These are phyloP conservation scores for human DNA, from an alignment of 2,113 vertebrate genomes.

Conservation along the genomic window DNA sequence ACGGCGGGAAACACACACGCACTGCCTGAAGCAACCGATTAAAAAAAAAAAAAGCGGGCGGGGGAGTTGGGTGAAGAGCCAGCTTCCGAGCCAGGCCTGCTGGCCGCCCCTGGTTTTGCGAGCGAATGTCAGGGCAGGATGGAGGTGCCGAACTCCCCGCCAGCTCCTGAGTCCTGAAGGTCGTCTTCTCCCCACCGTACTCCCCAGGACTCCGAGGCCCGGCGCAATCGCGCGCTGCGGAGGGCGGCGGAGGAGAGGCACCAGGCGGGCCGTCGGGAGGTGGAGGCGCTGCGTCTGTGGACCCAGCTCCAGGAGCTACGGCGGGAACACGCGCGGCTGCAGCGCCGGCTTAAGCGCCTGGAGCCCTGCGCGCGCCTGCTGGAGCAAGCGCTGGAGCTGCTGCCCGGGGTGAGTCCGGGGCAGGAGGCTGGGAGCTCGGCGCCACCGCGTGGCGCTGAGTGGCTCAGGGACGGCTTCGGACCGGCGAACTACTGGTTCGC, in stretches of 20 bases:
- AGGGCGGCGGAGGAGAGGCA: constrained; percentile 73
- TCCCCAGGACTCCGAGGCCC: constrained; percentile 81
- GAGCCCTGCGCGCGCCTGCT: constrained; percentile 80
- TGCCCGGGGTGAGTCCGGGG: constrained; percentile 79
- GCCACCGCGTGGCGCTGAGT: not conserved
- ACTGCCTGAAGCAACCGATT: not conserved
- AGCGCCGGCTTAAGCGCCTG: constrained; percentile 65
- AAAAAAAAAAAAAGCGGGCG: not conserved
- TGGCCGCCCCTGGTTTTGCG: fast-evolving
- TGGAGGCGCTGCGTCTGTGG: constrained; percentile 59
- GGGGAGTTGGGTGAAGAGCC: not conserved
- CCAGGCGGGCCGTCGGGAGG: constrained; percentile 45
- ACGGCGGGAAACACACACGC: not conserved
- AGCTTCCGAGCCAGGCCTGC: not conserved
- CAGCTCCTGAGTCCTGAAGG: not conserved
- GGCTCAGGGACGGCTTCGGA: not conserved
- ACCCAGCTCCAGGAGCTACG: constrained; percentile 70
- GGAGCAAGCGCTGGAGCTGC: constrained; percentile 73
- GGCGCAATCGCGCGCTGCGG: constrained; percentile 64
- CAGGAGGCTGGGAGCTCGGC: not conserved
- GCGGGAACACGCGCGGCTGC: constrained; percentile 70
- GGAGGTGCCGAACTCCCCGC: not conserved
- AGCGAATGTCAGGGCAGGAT: fast-evolving
- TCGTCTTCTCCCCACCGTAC: not conserved
- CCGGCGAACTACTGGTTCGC: not conserved